A percentile compares a stretch with the other conserved stretches of the same genome.
Evolutionary conservation across 2,888 invertebrate species (phyloP).

Genomic region (Heliothis peltigera): DNA sequence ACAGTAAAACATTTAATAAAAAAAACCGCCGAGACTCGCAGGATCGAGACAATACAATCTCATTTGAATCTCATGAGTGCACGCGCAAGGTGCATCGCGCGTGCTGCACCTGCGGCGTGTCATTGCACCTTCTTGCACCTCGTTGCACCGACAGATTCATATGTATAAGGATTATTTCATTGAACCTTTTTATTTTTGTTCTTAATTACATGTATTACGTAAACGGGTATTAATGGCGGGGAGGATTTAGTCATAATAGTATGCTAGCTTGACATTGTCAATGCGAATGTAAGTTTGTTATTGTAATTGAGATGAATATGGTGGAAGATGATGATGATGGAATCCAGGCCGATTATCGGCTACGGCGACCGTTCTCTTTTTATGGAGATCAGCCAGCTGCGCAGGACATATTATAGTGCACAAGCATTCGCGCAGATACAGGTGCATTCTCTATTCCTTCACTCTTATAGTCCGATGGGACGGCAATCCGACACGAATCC

Average conservation of each 20-base stretch:
- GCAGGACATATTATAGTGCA: too few relatives aligned
- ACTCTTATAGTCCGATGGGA: too few relatives aligned
- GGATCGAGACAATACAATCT: slow-evolving; percentile 57
- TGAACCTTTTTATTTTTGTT: slow-evolving; percentile 32
- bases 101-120: slow-evolving; percentile 71
- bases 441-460: too few relatives aligned
- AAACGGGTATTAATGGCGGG: slow-evolving; percentile 28
- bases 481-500: too few relatives aligned
- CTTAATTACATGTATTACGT: slow-evolving; percentile 31
- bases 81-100: slow-evolving; percentile 63
- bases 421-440: too few relatives aligned
- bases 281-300: too few relatives aligned
- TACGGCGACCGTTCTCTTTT: too few relatives aligned
- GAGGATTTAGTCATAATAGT: slow-evolving; percentile 1
- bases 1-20: slow-evolving; percentile 42
- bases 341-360: too few relatives aligned
- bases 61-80: slow-evolving; percentile 64
- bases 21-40: slow-evolving; percentile 48
- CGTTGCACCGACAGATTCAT: slow-evolving; percentile 52
- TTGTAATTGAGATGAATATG: too few relatives aligned
- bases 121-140: slow-evolving; percentile 67
- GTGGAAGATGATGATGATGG: too few relatives aligned
- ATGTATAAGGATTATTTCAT: slow-evolving; percentile 53
- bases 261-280: too few relatives aligned
- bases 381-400: too few relatives aligned